Percentiles rank a stretch among this genome's conserved stretches.
phyloP scores from a whole-genome alignment of 2,113 vertebrate species.

The Marmota flaviventris region DNA sequence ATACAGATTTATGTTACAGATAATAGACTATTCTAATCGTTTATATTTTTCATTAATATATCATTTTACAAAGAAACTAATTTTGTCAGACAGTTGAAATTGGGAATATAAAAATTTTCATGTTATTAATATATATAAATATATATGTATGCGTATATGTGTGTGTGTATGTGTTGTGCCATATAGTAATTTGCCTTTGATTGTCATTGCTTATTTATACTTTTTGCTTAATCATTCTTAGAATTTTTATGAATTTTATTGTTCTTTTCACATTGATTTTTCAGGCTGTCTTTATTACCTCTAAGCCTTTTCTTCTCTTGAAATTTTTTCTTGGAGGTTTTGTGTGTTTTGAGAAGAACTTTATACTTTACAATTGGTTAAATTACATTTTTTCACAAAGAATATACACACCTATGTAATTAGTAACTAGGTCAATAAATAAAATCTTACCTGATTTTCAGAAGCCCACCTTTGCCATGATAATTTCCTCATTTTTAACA shows the following conservation, averaged over 20 bases:
- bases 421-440: neutral
- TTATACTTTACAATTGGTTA: neutral
- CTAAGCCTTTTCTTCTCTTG: neutral
- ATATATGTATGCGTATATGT: neutral
- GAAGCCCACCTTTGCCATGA: neutral
- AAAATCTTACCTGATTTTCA: neutral
- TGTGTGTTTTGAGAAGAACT: neutral
- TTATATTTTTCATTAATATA: neutral
- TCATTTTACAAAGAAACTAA: neutral
- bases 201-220: neutral
- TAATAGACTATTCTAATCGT: neutral
- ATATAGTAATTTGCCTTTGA: neutral
- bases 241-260: neutral
- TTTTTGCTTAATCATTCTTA: neutral
- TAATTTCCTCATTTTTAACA: neutral
- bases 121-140: neutral
- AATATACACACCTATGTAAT: neutral
- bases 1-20: neutral
- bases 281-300: neutral
- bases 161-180: too few relatives aligned
- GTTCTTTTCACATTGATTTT: neutral
- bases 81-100: neutral
- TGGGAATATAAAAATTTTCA: neutral
- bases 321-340: neutral
- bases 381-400: neutral